A percentile compares a stretch with the other conserved stretches of the same genome.
These are phyloP conservation scores for Phyllostomus hastatus DNA, from an alignment of 2,113 vertebrate species.

Conservation along the genomic window DNA sequence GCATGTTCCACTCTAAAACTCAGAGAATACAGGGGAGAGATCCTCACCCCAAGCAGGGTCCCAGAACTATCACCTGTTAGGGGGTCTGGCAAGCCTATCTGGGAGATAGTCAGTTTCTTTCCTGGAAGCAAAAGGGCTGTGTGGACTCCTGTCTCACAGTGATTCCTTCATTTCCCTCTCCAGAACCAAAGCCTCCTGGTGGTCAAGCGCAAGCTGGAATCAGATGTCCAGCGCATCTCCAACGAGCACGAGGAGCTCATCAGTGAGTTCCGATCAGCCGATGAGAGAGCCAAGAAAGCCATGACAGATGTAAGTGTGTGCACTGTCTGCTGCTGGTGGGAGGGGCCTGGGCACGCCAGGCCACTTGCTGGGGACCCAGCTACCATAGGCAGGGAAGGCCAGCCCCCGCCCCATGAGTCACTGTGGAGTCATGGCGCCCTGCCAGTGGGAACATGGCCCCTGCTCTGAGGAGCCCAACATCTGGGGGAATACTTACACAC, in stretches of 20 bases:
- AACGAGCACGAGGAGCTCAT: constrained; percentile 83
- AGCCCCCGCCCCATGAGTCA: not conserved
- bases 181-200: constrained; percentile 81
- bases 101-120: not conserved
- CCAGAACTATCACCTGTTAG: not conserved
- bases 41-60: not conserved
- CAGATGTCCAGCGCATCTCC: constrained; percentile 77
- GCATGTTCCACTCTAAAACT: not conserved
- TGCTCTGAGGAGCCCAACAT: not conserved
- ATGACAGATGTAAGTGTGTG: constrained; percentile 72
- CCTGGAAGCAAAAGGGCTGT: not conserved
- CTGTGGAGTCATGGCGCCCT: not conserved
- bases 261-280: constrained; percentile 77
- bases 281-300: constrained; percentile 82
- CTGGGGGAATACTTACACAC: not conserved
- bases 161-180: constrained; percentile 4
- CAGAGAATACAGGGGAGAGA: not conserved
- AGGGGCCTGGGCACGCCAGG: not conserved
- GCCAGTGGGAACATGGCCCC: not conserved
- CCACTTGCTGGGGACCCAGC: not conserved
- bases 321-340: not conserved
- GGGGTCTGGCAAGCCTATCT: not conserved
- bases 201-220: constrained; percentile 81
- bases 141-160: not conserved
- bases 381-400: not conserved